Percentiles rank a stretch among this genome's conserved stretches.
Evolutionary conservation across 2,113 vertebrate genomes (phyloP).

Genomic region (Stigmatopora argus): DNA sequence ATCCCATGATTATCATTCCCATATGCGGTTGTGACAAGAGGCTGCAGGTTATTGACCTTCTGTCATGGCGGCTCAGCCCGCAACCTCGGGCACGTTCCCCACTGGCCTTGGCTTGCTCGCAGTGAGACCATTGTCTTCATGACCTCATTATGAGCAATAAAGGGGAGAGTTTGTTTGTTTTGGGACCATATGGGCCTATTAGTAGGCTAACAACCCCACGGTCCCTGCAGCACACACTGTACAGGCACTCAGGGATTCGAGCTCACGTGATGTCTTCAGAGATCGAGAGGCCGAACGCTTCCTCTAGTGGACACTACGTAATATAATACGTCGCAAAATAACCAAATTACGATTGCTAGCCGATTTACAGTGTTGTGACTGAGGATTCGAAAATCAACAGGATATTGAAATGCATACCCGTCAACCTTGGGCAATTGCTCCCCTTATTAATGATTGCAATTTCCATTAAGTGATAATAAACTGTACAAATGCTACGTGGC

Average conservation of each 20-base stretch:
- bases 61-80: constrained; percentile 27
- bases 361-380: too few species aligned
- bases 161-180: constrained; percentile 71
- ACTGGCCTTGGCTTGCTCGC: constrained; percentile 40
- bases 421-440: too few species aligned
- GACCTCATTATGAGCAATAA: constrained; percentile 64
- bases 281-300: constrained; percentile 51
- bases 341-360: too few species aligned
- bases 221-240: constrained; percentile 51
- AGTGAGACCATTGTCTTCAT: constrained; percentile 59
- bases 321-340: constrained; percentile 23
- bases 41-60: constrained; percentile 39
- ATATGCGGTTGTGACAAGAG: constrained; percentile 1
- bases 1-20: background rate
- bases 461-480: too few species aligned
- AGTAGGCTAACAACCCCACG: constrained; percentile 69
- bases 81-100: constrained; percentile 34
- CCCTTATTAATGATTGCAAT: too few species aligned
- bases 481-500: too few species aligned
- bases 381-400: too few species aligned
- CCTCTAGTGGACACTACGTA: constrained; percentile 54
- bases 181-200: constrained; percentile 75
- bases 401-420: too few species aligned
- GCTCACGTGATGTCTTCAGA: constrained; percentile 39
- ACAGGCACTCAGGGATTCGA: constrained; percentile 1